Base-by-base conservation (phyloP, 2,888 invertebrate genomes). In the Amphimallon solstitiale region DNA sequence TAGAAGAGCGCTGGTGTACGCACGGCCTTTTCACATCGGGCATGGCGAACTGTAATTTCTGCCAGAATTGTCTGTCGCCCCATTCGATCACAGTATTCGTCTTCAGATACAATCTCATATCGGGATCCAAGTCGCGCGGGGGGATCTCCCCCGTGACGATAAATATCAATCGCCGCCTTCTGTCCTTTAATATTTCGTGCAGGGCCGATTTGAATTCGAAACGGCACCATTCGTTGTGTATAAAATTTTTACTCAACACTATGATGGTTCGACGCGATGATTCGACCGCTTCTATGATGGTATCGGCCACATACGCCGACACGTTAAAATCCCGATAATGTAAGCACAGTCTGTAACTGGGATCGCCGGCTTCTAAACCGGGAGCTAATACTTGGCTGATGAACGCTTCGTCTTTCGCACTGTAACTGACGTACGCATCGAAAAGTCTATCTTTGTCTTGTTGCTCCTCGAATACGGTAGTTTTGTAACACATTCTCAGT, bases 41-140 rank as follows among this genome's bases (percentile, higher is more conserved):
- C 89, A 97, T 90, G 63, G 95, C 93, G 79, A 94, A 94, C 79
- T 93, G 90, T 70, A 98, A 85, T 84, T 97, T 97, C 80, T 96
- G 95, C 98, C 98, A 98, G 86, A 98, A 98, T 80, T 94, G 90
- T 80, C 93, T 92, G 84, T 98, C 97, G 71, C 94, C 94, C 92
- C 94, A 95, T 82, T 94, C 93, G 79, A 98, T 90, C 81, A 94
- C 92, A 75, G 94, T 94, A 84, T 94, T 94, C 68, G 94, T 92
- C 78, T 95, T 92, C 78, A 97, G 87, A 83, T 95, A 95, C 79
- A 94, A 88, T 74, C 94, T 88, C 79, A 97, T 87, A 83, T 97
- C 97, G 72, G 93, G 90, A 83, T 97, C 97, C 70, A 97, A 88
- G 81, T 95, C 94, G 72, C 93, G 88, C 75, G 92, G 92, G 66